Evolutionary conservation across 2,797 vertebrate species (phyloP).

Genomic region (Rousettus madagascariensis): DNA sequence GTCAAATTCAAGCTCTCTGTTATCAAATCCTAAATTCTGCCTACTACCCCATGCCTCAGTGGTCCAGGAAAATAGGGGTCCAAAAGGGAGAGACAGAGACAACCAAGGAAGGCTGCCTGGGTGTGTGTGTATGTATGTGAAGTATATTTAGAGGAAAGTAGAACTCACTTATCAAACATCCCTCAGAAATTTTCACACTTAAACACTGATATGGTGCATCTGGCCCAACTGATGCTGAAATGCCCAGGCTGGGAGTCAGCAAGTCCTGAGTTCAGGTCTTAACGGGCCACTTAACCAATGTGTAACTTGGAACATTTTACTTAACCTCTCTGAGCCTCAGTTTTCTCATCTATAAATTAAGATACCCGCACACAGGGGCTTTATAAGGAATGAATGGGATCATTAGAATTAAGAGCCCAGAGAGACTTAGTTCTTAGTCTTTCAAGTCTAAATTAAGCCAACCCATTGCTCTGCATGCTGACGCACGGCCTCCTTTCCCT

Average conservation of each 20-base stretch:
- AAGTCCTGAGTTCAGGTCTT: not conserved
- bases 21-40: not conserved
- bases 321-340: not conserved
- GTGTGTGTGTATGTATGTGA: no score
- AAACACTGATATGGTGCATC: not conserved
- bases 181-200: not conserved
- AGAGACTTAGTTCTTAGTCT: not conserved
- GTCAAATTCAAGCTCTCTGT: not conserved
- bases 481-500: not conserved
- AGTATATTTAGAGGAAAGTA: not conserved
- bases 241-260: not conserved
- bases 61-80: not conserved
- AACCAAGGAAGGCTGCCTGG: not conserved
- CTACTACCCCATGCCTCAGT: not conserved
- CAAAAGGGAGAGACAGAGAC: not conserved
- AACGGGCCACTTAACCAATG: not conserved
- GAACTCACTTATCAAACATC: not conserved
- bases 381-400: not conserved
- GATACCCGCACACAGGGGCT: not conserved
- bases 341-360: constrained; percentile 1
- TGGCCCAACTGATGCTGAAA: not conserved
- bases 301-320: not conserved
- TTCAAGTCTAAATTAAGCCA: not conserved
- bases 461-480: not conserved
- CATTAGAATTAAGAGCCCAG: not conserved